These are phyloP conservation scores for Dorcus parallelipipedus DNA, from an alignment of 2,888 invertebrate genomes.

Conservation along the genomic window DNA sequence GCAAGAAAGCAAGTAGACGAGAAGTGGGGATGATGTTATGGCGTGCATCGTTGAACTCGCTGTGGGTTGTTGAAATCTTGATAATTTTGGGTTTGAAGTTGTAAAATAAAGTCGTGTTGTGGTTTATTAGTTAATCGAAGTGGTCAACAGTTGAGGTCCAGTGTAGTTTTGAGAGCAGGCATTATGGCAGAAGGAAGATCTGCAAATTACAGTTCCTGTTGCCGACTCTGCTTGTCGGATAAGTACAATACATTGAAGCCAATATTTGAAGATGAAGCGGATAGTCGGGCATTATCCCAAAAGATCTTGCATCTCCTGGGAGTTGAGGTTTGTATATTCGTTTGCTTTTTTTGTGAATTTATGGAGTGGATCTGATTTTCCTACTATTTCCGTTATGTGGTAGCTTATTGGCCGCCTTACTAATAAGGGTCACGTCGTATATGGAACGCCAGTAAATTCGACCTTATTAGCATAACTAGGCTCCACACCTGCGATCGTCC, in stretches of 20 bases:
- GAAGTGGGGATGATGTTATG: conserved; percentile 21
- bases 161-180: conserved; percentile 3
- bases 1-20: conserved; percentile 12
- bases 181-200: conserved; percentile 24
- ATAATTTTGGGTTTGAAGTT: conserved; percentile 11
- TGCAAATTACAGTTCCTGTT: conserved; percentile 41
- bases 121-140: conserved; percentile 8
- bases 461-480: conserved; percentile 7
- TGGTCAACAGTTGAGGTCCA: conserved; percentile 3
- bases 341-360: not conserved
- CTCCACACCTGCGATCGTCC: not conserved
- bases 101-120: conserved; percentile 6
- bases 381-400: conserved; percentile 13
- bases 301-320: conserved; percentile 65
- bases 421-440: conserved; percentile 11
- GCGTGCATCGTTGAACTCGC: conserved; percentile 17
- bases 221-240: conserved; percentile 46
- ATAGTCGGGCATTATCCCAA: conserved; percentile 51
- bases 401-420: conserved; percentile 10
- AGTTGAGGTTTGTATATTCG: conserved; percentile 58
- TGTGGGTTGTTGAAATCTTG: conserved; percentile 16
- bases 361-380: conserved; percentile 1
- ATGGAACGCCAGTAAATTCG: conserved; percentile 12
- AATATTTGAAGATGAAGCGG: conserved; percentile 39
- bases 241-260: conserved; percentile 40